Base-by-base conservation (phyloP, 23 tunicate genomes). In the Oikopleura dioica region DNA sequence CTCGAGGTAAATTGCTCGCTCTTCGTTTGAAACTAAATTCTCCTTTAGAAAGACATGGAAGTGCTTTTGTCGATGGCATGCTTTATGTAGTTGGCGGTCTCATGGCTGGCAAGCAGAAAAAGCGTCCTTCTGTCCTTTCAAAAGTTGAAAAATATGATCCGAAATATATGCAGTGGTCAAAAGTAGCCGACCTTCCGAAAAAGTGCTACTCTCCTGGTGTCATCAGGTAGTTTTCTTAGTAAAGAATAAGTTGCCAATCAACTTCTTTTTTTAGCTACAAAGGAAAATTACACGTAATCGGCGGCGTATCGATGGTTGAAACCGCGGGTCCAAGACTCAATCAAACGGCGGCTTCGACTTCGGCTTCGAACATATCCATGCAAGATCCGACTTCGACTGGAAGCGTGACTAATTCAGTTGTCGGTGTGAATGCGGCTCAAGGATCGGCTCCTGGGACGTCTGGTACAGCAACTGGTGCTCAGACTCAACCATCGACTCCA, bases 11-110 rank as follows among this genome's bases (percentile, higher is more conserved):
- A n/a, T n/a, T n/a, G n/a, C n/a, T n/a, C n/a, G n/a, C n/a, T n/a
- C n/a, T n/a, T n/a, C n/a, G n/a, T n/a, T n/a, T n/a, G n/a, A n/a
- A n/a, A n/a, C n/a, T n/a, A n/a, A n/a, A n/a, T n/a, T n/a, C n/a
- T n/a, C n/a, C n/a, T n/a, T n/a, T n/a, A n/a, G 96, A 89, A 38
- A 76, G 96, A 24, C 96, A 89, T 76, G 96, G 96, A 12, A 84
- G 89, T 26, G 96, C 96, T 0, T 81, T 85, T 24, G 89, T 83
- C 37, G 96, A 89, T 50, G 96, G 89, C 2, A 78, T 81, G 32
- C 83, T 89, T 36, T 89, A 84, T 44, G 96, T 89, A 16, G 96
- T 37, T 81, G 89, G 96, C 1, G 96, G 96, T 28, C 79, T 89
- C 33, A 84, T 89, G 96, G 96, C 96, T 0, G 82, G 84, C 69